These are phyloP conservation scores for Cydia strobilella DNA, from an alignment of 1,140 invertebrate genomes.

Conservation along the genomic window DNA sequence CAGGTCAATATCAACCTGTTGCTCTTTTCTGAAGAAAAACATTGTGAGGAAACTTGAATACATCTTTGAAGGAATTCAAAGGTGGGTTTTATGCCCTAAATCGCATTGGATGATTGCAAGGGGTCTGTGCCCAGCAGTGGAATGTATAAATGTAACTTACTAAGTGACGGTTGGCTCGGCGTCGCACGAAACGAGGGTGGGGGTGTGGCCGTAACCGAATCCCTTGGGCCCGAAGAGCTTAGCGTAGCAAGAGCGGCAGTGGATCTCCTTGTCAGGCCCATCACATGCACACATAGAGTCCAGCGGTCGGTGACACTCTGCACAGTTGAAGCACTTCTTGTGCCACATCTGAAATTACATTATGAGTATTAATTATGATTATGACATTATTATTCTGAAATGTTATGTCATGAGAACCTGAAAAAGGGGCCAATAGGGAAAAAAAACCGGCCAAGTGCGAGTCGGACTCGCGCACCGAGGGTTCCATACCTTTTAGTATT, in stretches of 20 bases:
- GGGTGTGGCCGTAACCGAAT: slow-evolving; percentile 92
- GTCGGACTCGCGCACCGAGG: too few species aligned
- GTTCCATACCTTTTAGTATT: too few species aligned
- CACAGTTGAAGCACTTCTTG: slow-evolving; percentile 96
- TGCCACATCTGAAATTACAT: slow-evolving; percentile 90
- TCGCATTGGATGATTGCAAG: not conserved
- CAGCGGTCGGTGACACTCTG: slow-evolving; percentile 94
- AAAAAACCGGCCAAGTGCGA: too few species aligned
- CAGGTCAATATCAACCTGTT: too few species aligned
- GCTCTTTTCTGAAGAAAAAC: too few species aligned
- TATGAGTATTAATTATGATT: not conserved
- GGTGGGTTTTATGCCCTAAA: too few species aligned
- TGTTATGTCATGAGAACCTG: too few species aligned
- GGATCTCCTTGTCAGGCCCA: slow-evolving; percentile 93
- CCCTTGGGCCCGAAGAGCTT: slow-evolving; percentile 95
- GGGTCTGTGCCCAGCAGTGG: not conserved
- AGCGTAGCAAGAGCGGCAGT: slow-evolving; percentile 93
- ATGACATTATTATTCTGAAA: not conserved
- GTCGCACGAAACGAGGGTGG: slow-evolving; percentile 89
- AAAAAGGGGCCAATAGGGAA: too few species aligned
- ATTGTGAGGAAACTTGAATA: too few species aligned
- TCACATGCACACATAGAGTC: slow-evolving; percentile 96
- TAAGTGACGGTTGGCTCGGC: slow-evolving; percentile 86
- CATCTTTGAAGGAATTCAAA: too few species aligned
- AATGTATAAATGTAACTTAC: slow-evolving; percentile 80